Percentiles rank a stretch among this genome's conserved stretches.
These are phyloP conservation scores for Deladenus siricidicola DNA, from an alignment of 2,888 invertebrate species.

Conservation along the genomic window DNA sequence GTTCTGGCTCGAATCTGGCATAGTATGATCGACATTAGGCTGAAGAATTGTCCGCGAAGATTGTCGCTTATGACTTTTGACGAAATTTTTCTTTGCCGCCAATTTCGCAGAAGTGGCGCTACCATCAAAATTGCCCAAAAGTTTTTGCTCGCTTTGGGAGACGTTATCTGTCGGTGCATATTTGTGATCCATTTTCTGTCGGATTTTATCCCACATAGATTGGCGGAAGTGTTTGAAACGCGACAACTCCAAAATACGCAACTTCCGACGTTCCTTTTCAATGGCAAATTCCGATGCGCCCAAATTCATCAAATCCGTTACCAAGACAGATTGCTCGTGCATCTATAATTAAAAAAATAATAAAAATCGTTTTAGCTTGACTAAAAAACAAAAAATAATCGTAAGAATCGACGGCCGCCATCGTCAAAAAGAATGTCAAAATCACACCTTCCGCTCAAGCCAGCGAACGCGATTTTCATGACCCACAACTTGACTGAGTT, in stretches of 20 bases:
- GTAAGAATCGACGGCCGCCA: no score
- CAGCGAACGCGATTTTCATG: conserved; percentile 38
- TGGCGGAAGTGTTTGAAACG: conserved; percentile 62
- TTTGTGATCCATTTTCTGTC: conserved; percentile 62
- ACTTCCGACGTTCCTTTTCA: conserved; percentile 78
- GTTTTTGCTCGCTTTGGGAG: not conserved
- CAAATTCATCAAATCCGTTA: conserved; percentile 73
- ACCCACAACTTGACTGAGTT: conserved; percentile 18
- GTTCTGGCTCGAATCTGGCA: not conserved
- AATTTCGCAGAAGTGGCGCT: not conserved
- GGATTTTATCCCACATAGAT: conserved; percentile 82
- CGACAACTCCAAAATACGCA: conserved; percentile 84
- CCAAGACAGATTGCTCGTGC: conserved; percentile 91
- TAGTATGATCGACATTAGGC: not conserved
- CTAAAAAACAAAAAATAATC: not conserved
- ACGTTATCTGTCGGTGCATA: not conserved
- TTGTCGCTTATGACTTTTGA: not conserved
- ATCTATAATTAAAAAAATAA: conserved; percentile 59
- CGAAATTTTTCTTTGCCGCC: not conserved
- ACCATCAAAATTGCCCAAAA: not conserved
- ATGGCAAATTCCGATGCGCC: conserved; percentile 83
- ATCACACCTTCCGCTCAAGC: conserved; percentile 48
- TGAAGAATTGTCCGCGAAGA: not conserved
- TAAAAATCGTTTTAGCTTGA: not conserved
- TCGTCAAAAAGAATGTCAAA: no score